phyloP scores from a whole-genome alignment of 1,140 invertebrate genomes.

The Lanistes nyassanus region DNA sequence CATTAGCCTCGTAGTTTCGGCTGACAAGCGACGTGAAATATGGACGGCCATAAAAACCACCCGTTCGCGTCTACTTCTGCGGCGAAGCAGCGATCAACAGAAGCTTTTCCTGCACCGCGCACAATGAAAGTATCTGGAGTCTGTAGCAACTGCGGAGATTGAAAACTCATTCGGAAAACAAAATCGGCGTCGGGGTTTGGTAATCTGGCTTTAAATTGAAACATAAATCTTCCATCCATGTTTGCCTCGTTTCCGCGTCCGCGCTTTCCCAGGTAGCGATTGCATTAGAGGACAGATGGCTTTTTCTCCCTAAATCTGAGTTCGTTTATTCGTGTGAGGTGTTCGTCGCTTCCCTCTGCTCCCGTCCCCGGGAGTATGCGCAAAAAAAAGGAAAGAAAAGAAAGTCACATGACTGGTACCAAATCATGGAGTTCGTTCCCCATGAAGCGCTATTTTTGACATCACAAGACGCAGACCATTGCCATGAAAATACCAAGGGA shows the following conservation, averaged over 20 bases:
- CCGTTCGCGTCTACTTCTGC: too few relatives aligned
- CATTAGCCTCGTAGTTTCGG: too few relatives aligned
- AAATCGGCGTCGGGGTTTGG: not conserved
- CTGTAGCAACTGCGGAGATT: constrained; percentile 4
- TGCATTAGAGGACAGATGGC: not conserved
- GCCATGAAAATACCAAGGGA: not conserved
- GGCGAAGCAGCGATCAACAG: too few relatives aligned
- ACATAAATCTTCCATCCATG: constrained; percentile 16
- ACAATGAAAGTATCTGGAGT: too few relatives aligned
- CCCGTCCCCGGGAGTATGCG: too few relatives aligned
- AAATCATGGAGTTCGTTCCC: not conserved
- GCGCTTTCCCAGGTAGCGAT: too few relatives aligned
- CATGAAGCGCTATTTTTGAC: not conserved
- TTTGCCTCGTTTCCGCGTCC: constrained; percentile 7
- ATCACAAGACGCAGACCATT: not conserved
- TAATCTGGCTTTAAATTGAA: constrained; percentile 5
- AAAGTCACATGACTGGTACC: too few relatives aligned
- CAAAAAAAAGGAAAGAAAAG: too few relatives aligned
- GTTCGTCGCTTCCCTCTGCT: not conserved
- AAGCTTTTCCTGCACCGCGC: too few relatives aligned
- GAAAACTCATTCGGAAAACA: constrained; percentile 12
- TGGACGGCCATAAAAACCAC: too few relatives aligned
- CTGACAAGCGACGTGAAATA: too few relatives aligned
- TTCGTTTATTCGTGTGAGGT: constrained; percentile 3
- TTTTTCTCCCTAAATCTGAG: constrained; percentile 4